A percentile compares a stretch with the other conserved stretches of the same genome.
These are phyloP conservation scores for Selenia dentaria DNA, from an alignment of 2,888 invertebrate genomes.

Conservation along the genomic window DNA sequence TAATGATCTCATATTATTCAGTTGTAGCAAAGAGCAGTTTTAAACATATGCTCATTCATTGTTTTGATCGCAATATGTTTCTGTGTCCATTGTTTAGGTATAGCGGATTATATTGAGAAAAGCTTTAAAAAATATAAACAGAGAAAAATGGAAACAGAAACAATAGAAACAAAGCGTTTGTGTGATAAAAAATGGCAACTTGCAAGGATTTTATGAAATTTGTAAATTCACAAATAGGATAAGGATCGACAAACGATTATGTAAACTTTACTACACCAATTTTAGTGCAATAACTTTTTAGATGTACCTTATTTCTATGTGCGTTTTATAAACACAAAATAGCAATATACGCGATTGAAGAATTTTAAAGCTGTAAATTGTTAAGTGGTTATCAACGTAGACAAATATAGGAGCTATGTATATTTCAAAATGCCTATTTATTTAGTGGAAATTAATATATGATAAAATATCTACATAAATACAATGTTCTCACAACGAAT, in stretches of 20 bases:
- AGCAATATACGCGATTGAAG: constrained; percentile 41
- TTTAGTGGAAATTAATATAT: constrained; percentile 76
- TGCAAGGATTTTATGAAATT: constrained; percentile 23
- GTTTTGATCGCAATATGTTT: constrained; percentile 45
- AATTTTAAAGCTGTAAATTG: constrained; percentile 55
- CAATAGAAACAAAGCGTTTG: constrained; percentile 43
- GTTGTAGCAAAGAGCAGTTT: constrained; percentile 43
- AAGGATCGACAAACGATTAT: constrained; percentile 50
- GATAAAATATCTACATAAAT: constrained; percentile 64
- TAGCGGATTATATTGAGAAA: too few species aligned
- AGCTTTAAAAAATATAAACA: constrained; percentile 39
- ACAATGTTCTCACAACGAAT: constrained; percentile 57
- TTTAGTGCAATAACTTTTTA: constrained; percentile 31
- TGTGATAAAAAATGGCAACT: constrained; percentile 49
- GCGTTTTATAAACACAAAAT: constrained; percentile 21
- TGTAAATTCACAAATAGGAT: constrained; percentile 39
- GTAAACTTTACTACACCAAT: constrained; percentile 30
- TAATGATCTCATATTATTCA: constrained; percentile 68
- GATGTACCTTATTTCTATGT: constrained; percentile 24
- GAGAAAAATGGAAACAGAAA: constrained; percentile 44
- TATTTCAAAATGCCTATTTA: constrained; percentile 68
- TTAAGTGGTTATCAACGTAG: constrained; percentile 50
- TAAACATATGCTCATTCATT: constrained; percentile 33
- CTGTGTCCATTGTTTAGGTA: constrained; percentile 36
- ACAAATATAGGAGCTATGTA: constrained; percentile 34